phyloP scores from a whole-genome alignment of 2,888 invertebrate genomes.

The Heliconius erato region DNA sequence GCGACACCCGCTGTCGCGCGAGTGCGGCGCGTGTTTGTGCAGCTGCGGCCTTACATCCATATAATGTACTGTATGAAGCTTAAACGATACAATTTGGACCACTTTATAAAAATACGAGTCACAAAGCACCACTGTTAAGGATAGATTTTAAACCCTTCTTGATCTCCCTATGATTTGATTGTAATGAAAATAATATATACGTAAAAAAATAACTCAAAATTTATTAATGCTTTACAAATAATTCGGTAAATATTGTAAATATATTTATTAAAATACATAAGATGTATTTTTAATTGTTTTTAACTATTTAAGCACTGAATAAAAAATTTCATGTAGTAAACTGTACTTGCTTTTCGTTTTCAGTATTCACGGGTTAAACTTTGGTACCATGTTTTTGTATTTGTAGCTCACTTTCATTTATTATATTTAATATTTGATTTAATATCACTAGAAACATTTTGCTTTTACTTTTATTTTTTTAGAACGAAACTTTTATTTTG shows the following conservation, averaged over 20 bases:
- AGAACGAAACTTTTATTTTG: too few species aligned
- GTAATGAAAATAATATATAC: neutral
- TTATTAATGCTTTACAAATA: neutral
- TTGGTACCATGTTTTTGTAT: too few species aligned
- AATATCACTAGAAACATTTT: too few species aligned
- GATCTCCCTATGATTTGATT: constrained; percentile 20
- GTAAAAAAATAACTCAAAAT: neutral
- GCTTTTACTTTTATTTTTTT: too few species aligned
- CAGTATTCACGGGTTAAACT: too few species aligned
- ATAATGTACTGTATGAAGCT: constrained; percentile 69
- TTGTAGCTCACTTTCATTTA: too few species aligned
- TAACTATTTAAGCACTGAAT: too few species aligned
- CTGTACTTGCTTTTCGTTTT: too few species aligned
- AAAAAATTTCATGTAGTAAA: too few species aligned
- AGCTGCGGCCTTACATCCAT: constrained; percentile 56
- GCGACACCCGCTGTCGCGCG: neutral
- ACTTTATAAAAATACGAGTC: constrained; percentile 59
- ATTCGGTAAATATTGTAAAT: neutral
- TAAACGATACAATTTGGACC: constrained; percentile 71
- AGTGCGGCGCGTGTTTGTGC: constrained; percentile 55
- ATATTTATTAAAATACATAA: neutral
- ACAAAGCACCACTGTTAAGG: constrained; percentile 12
- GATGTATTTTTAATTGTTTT: neutral
- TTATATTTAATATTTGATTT: too few species aligned
- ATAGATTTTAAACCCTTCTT: constrained; percentile 38